Evolutionary conservation across 1,140 invertebrate species (phyloP).

Genomic region (Thalassaphorura encarpata): DNA sequence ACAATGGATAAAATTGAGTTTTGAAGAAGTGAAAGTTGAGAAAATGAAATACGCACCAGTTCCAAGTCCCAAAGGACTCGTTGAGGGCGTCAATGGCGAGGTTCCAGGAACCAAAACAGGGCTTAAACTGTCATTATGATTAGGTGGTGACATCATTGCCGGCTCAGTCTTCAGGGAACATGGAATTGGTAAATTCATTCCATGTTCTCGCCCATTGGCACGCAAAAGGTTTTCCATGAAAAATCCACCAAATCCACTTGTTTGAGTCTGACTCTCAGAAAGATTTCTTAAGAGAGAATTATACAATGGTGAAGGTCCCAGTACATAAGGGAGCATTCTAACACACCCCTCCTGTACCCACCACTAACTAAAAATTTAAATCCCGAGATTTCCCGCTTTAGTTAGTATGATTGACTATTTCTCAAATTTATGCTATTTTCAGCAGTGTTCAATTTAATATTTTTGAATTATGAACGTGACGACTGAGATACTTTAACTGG

Average conservation of each 20-base stretch:
- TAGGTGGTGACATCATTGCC: conserved; percentile 15
- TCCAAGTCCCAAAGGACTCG: conserved; percentile 11
- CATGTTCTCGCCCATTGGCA: conserved; percentile 14
- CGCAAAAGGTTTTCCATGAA: conserved; percentile 27
- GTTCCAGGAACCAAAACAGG: conserved; percentile 7
- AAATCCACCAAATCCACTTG: conserved; percentile 13
- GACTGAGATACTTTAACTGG: no score
- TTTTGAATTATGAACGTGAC: no score
- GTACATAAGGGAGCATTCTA: conserved; percentile 26
- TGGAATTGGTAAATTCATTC: conserved; percentile 16
- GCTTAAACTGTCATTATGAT: conserved; percentile 16
- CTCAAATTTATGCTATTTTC: no score
- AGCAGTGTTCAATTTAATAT: no score
- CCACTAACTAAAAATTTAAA: no score
- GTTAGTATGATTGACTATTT: no score
- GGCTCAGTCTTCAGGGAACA: conserved; percentile 21
- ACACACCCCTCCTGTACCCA: background rate
- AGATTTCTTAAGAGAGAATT: conserved; percentile 23
- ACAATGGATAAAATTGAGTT: background rate
- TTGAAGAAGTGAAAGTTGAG: background rate
- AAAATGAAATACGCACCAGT: background rate
- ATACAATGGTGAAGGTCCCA: conserved; percentile 21
- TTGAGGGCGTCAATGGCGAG: conserved; percentile 19
- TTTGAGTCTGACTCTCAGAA: conserved; percentile 11
- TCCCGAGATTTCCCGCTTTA: no score